Percentiles rank a stretch among this genome's conserved stretches.
These are phyloP conservation scores for Amblyraja radiata DNA, from an alignment of 2,797 vertebrate genomes.

Conservation along the genomic window DNA sequence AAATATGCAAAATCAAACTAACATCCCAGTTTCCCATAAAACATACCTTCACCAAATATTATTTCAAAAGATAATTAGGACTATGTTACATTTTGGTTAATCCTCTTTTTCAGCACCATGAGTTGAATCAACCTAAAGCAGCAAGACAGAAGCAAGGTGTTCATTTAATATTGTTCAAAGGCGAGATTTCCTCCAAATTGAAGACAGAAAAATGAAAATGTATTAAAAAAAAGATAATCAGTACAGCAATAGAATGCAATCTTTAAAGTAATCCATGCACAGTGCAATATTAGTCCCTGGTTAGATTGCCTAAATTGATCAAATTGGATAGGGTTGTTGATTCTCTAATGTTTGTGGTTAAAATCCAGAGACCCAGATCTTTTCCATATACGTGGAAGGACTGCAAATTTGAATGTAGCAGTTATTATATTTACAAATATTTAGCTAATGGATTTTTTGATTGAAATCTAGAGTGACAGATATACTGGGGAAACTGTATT, in stretches of 20 bases:
- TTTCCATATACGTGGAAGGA: neutral
- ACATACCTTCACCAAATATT: neutral
- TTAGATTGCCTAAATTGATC: neutral
- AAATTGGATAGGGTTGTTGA: neutral
- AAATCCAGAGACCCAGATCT: neutral
- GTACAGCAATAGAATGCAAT: neutral
- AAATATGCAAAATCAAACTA: constrained; percentile 25
- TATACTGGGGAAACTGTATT: constrained; percentile 4
- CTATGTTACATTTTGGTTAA: constrained; percentile 23
- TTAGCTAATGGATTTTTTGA: neutral
- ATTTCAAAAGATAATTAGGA: constrained; percentile 9
- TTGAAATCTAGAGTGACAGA: neutral
- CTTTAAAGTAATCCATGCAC: neutral
- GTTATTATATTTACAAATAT: neutral
- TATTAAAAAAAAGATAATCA: neutral
- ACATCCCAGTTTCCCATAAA: neutral
- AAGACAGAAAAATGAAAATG: neutral
- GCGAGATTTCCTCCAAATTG: neutral
- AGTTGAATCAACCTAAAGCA: constrained; percentile 26
- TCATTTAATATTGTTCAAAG: constrained; percentile 34
- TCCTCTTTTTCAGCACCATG: constrained; percentile 15
- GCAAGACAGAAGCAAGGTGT: neutral
- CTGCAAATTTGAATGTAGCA: neutral
- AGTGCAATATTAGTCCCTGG: neutral
- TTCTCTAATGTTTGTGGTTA: neutral